Conservation (phyloP, 2,888 invertebrate species). For the Troides helena region DNA sequence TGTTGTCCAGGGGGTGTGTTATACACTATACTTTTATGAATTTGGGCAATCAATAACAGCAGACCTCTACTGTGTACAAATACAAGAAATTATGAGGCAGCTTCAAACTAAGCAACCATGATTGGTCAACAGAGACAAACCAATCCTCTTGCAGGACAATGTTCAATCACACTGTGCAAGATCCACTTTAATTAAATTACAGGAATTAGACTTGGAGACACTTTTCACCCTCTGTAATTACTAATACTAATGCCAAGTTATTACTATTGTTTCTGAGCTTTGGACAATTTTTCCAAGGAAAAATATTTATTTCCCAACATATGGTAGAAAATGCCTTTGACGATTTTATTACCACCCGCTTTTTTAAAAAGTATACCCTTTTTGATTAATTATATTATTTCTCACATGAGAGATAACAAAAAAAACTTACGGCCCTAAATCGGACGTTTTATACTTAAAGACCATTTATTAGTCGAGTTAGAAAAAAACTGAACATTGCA, state of each 20-base stretch:
- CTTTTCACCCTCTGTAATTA: not conserved
- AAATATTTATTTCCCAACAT: not conserved
- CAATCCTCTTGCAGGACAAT: not conserved
- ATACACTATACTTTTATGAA: not conserved
- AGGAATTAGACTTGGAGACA: not conserved
- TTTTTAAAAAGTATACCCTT: not conserved
- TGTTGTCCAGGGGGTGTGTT: not conserved
- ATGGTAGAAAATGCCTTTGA: not conserved
- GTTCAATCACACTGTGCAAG: not conserved
- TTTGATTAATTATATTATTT: not conserved
- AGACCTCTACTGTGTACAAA: not conserved
- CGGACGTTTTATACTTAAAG: not conserved
- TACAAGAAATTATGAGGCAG: not conserved
- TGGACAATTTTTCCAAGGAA: not conserved
- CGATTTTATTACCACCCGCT: not conserved
- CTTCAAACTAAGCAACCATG: not conserved
- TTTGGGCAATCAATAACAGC: not conserved
- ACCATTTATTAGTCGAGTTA: no score
- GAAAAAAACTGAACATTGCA: no score
- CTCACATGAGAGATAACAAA: not conserved
- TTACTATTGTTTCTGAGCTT: not conserved
- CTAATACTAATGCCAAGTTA: not conserved
- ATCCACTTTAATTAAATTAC: not conserved
- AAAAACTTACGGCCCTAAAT: not conserved
- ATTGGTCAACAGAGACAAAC: not conserved